Conservation (phyloP, 2,888 invertebrate genomes). For the Ormyrus nitidulus region DNA sequence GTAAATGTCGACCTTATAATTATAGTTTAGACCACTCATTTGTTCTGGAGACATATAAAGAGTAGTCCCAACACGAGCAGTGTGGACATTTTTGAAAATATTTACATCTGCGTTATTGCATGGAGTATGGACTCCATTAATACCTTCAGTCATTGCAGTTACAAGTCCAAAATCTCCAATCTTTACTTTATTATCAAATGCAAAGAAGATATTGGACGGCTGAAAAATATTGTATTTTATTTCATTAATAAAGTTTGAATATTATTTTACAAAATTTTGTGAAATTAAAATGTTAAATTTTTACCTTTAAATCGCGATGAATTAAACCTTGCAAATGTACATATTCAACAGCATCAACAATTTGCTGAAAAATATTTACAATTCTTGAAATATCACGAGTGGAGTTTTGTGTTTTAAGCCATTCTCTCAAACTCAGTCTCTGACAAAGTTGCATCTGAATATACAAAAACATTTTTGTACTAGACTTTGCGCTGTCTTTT, state of each 20-base stretch:
- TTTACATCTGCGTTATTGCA: slow-evolving; percentile 65
- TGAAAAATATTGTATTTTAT: slow-evolving; percentile 63
- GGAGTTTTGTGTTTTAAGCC: slow-evolving; percentile 79
- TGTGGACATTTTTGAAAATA: slow-evolving; percentile 72
- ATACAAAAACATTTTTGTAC: slow-evolving; percentile 85
- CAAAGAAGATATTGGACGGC: slow-evolving; percentile 96
- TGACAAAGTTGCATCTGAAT: slow-evolving; percentile 99
- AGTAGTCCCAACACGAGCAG: slow-evolving; percentile 87
- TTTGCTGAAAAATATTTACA: slow-evolving; percentile 89
- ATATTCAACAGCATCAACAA: slow-evolving; percentile 96
- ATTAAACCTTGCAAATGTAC: slow-evolving; percentile 95
- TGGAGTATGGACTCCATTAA: slow-evolving; percentile 67
- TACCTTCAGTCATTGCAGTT: slow-evolving; percentile 85
- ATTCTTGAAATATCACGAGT: slow-evolving; percentile 75
- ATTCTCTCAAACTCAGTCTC: slow-evolving; percentile 92
- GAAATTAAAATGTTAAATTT: slow-evolving; percentile 59
- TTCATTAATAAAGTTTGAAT: too few species aligned
- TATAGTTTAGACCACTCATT: slow-evolving; percentile 84
- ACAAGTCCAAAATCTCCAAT: slow-evolving; percentile 99
- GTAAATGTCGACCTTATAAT: slow-evolving; percentile 96
- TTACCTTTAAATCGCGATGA: slow-evolving; percentile 95
- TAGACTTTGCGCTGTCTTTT: slow-evolving; percentile 57
- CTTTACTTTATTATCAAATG: slow-evolving; percentile 92
- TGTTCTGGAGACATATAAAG: slow-evolving; percentile 99
- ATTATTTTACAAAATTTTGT: slow-evolving; percentile 53